phyloP scores from a whole-genome alignment of 2,888 invertebrate genomes.

The Blomia tropicalis region DNA sequence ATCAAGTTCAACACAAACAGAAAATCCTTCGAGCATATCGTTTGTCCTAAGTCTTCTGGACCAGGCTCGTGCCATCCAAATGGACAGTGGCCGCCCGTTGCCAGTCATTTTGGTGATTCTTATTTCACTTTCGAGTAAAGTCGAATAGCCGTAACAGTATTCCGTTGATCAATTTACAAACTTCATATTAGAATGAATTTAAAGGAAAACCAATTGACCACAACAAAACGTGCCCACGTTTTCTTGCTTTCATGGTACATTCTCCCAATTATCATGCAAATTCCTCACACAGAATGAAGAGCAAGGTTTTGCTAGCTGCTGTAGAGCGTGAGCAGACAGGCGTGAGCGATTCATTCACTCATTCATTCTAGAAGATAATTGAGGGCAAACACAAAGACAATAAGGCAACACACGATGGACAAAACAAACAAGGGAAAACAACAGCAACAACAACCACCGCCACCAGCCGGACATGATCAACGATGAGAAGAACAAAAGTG shows the following conservation, averaged over 20 bases:
- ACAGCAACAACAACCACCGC: neutral
- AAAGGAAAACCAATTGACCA: no score
- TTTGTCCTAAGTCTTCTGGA: neutral
- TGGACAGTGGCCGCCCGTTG: neutral
- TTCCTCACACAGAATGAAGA: no score
- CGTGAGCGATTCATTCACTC: constrained; percentile 2
- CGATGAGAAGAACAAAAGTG: neutral
- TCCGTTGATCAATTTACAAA: no score
- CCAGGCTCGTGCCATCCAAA: neutral
- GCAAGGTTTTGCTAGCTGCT: no score
- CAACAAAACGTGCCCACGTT: no score
- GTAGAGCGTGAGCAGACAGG: constrained; percentile 3
- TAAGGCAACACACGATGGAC: neutral
- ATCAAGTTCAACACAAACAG: neutral
- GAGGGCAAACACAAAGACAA: neutral
- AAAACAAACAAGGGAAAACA: neutral
- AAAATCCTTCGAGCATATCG: constrained; percentile 7
- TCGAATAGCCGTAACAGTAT: neutral
- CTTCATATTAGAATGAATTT: neutral
- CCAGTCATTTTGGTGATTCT: constrained; percentile 4
- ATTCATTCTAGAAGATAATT: constrained; percentile 2
- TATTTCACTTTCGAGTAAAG: constrained; percentile 5
- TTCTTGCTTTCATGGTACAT: no score
- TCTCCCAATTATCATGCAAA: no score
- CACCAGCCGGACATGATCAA: neutral